phyloP scores from a whole-genome alignment of 1,140 invertebrate genomes.

The honey bee (Apis mellifera) region Amel_HAv3.1 CM009935.2:3194501-3195000 shows the following conservation, averaged over 20 bases:
- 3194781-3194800: too few species aligned
- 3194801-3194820: not conserved
- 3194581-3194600: constrained; percentile 22
- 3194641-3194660: constrained; percentile 32
- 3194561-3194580: constrained; percentile 34
- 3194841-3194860: constrained; percentile 4
- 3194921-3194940: constrained; percentile 21
- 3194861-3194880: not conserved
- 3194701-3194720: constrained; percentile 39
- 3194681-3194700: constrained; percentile 62
- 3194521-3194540: not conserved
- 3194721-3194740: constrained; percentile 8
- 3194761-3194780: not conserved
- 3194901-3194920: not conserved
- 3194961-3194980: constrained; percentile 4
- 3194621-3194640: constrained; percentile 39
- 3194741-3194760: not conserved
- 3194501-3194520: not conserved
- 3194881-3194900: constrained; percentile 15
- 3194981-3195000: constrained; percentile 20
- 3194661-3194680: constrained; percentile 51
- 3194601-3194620: constrained; percentile 34
- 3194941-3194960: constrained; percentile 16
- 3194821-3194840: constrained; percentile 26
- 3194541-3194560: too few species aligned